A percentile compares a stretch with the other conserved stretches of the same genome.
Conservation (phyloP, 2,888 invertebrate genomes). For the Drosophila lacicola region DNA sequence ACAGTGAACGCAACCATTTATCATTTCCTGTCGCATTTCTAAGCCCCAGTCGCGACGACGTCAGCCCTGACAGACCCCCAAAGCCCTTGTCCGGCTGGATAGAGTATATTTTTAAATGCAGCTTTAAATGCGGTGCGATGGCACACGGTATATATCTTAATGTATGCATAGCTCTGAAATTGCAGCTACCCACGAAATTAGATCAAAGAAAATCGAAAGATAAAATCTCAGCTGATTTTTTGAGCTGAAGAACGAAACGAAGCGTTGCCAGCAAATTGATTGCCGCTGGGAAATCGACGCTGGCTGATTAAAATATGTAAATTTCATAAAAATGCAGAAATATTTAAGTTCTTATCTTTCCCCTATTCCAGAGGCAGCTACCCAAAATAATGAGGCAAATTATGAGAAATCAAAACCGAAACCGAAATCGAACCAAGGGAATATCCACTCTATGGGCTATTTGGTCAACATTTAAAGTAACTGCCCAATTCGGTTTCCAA, state of each 20-base stretch:
- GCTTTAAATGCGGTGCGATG: conserved; percentile 30
- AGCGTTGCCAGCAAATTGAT: conserved; percentile 40
- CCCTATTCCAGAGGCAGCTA: background rate
- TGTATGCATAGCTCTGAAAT: background rate
- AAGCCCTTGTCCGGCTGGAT: conserved; percentile 26
- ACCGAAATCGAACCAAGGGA: background rate
- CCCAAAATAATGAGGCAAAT: conserved; percentile 21
- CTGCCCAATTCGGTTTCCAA: conserved; percentile 25
- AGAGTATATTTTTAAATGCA: background rate
- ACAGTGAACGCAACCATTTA: conserved; percentile 61
- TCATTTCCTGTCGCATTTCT: conserved; percentile 50
- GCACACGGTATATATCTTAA: background rate
- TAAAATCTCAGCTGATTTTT: conserved; percentile 37
- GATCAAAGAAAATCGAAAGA: conserved; percentile 40
- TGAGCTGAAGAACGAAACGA: conserved; percentile 2
- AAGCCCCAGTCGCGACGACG: conserved; percentile 57
- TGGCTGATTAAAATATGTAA: conserved; percentile 71
- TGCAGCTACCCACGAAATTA: conserved; percentile 28
- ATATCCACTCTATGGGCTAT: conserved; percentile 21
- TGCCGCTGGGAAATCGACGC: conserved; percentile 70
- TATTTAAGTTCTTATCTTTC: background rate
- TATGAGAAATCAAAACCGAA: conserved; percentile 34
- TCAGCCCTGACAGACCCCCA: conserved; percentile 27
- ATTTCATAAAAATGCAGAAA: conserved; percentile 48
- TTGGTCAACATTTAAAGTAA: conserved; percentile 29